These are phyloP conservation scores for Hepsetus odoe DNA, from an alignment of 2,113 vertebrate genomes.

Conservation along the genomic window DNA sequence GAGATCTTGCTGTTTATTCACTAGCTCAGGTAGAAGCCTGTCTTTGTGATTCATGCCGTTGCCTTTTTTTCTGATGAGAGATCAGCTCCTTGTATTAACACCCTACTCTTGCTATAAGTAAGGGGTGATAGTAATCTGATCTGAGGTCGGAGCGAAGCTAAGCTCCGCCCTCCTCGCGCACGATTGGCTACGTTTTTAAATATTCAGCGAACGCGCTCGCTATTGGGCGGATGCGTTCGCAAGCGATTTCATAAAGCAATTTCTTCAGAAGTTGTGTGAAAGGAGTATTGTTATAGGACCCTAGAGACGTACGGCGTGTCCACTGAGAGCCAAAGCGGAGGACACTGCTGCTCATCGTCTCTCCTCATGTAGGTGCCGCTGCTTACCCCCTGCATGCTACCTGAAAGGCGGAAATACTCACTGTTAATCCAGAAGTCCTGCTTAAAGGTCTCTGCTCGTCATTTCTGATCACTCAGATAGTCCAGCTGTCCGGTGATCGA, in stretches of 20 bases:
- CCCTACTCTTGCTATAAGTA: background rate
- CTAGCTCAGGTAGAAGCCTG: background rate
- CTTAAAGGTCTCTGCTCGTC: background rate
- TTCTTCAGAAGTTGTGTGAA: conserved; percentile 75
- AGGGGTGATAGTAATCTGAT: conserved; percentile 5
- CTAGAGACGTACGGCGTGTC: conserved; percentile 60
- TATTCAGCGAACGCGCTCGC: conserved; percentile 51
- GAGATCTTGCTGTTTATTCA: no score
- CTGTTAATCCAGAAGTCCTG: background rate
- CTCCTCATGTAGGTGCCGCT: conserved; percentile 38
- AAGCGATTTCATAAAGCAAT: conserved; percentile 75
- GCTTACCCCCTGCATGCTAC: conserved; percentile 17
- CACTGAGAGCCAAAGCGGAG: conserved; percentile 36
- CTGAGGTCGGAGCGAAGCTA: conserved; percentile 47
- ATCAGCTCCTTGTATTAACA: background rate
- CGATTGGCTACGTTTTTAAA: conserved; percentile 66
- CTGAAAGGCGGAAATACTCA: background rate
- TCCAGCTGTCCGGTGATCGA: background rate
- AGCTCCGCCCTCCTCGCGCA: conserved; percentile 22
- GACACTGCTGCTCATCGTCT: conserved; percentile 2
- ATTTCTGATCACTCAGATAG: background rate
- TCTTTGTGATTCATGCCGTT: background rate
- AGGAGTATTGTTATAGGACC: conserved; percentile 62
- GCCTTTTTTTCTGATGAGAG: background rate
- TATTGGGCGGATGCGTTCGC: conserved; percentile 67